A percentile compares a stretch with the other conserved stretches of the same genome.
Evolutionary conservation across 2,113 vertebrate genomes (phyloP).

Genomic region (Phrynosoma platyrhinos): DNA sequence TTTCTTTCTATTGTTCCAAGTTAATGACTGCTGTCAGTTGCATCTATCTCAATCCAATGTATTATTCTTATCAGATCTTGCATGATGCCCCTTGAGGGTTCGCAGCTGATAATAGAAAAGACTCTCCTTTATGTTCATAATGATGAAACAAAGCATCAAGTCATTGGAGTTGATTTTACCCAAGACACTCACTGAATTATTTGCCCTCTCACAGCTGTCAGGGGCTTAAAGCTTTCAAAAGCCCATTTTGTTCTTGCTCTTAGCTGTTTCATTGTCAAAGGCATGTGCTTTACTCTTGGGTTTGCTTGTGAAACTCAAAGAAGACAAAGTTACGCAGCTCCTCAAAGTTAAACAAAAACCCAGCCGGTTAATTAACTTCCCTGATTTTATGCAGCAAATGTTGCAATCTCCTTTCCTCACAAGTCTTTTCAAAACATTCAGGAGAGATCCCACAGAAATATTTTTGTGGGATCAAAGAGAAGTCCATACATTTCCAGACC

Average conservation of each 20-base stretch:
- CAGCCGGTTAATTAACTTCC: conserved; percentile 69
- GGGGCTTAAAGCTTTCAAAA: conserved; percentile 72
- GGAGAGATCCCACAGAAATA: conserved; percentile 52
- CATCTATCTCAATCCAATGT: conserved; percentile 68
- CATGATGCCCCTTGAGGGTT: conserved; percentile 66
- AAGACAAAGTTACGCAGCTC: conserved; percentile 1
- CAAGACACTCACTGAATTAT: conserved; percentile 72
- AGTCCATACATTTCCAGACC: conserved; percentile 13
- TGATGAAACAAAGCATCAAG: conserved; percentile 76
- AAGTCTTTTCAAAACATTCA: conserved; percentile 50
- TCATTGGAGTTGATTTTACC: conserved; percentile 71
- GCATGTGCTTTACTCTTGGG: conserved; percentile 65
- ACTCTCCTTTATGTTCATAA: conserved; percentile 77
- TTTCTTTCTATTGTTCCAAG: conserved; percentile 32
- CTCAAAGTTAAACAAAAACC: conserved; percentile 70
- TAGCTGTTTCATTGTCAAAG: conserved; percentile 59
- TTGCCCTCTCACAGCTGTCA: conserved; percentile 72
- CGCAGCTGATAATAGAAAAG: conserved; percentile 74
- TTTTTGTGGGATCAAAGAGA: conserved; percentile 35
- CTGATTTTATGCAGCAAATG: conserved; percentile 74
- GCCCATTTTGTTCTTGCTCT: conserved; percentile 70
- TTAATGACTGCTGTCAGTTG: conserved; percentile 35
- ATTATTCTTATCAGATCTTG: conserved; percentile 60
- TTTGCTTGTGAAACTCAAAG: conserved; percentile 67
- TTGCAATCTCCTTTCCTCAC: conserved; percentile 51